Percentiles rank a stretch among this genome's conserved stretches.
These are phyloP conservation scores for Cheilosia grossa DNA, from an alignment of 2,888 invertebrate species.

Conservation along the genomic window DNA sequence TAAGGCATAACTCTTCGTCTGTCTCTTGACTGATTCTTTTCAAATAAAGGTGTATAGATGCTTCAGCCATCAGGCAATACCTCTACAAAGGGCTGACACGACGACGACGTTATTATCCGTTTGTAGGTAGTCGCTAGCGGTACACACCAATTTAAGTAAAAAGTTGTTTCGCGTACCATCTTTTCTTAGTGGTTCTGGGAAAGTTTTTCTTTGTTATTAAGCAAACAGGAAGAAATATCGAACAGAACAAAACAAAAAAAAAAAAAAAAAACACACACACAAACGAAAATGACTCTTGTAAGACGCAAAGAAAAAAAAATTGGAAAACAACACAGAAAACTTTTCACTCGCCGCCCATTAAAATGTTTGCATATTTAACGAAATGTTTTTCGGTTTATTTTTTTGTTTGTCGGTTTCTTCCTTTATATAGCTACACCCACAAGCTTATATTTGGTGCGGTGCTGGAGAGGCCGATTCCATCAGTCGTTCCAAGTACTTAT, in stretches of 20 bases:
- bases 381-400: conserved; percentile 52
- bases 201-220: conserved; percentile 49
- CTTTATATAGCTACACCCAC: conserved; percentile 19
- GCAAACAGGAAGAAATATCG: conserved; percentile 39
- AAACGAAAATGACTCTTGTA: background rate
- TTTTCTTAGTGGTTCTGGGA: conserved; percentile 10
- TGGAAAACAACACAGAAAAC: conserved; percentile 69
- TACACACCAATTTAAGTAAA: background rate
- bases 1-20: background rate
- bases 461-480: conserved; percentile 25
- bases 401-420: conserved; percentile 7
- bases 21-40: background rate
- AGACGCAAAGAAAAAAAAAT: conserved; percentile 27
- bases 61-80: background rate
- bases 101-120: conserved; percentile 47
- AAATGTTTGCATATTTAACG: conserved; percentile 65
- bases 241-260: background rate
- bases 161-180: background rate
- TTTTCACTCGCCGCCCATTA: conserved; percentile 70
- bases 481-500: conserved; percentile 57
- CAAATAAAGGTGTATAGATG: too few species aligned
- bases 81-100: background rate
- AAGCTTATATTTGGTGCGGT: conserved; percentile 6
- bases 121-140: conserved; percentile 3
- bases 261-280: background rate